Evolutionary conservation across 2,888 invertebrate species (phyloP), one percentile per base, ranked within the genome.

Genomic region (Pecten maximus): DNA sequence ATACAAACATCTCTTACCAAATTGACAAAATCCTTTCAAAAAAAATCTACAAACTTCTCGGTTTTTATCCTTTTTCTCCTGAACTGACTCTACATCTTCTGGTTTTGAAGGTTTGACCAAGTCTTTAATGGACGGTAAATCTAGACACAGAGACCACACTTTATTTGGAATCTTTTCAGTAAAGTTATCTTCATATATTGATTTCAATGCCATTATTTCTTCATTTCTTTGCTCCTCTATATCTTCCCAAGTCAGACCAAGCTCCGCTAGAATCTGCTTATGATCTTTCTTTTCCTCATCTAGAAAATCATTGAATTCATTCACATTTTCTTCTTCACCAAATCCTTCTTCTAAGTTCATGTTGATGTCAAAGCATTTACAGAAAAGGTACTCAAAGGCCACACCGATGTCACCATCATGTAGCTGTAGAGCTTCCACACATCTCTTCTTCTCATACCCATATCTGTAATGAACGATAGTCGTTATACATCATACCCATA

Each of bases 161-260:
- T 92, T 93, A 87, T 95, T 95, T 23, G 94, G 91, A 40, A 96
- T 94, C 88, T 94, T 94, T 91, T 96, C 96, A 44, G 91, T 91
- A 91, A 96, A 96, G 12, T 90, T 92, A 10, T 94, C 94, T 88
- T 95, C 96, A 92, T 95, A 96, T 8, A 96, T 96, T 12, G 96
- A 94, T 89, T 94, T 90, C 28, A 96, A 90, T 23, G 95, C 96
- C 88, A 94, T 90, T 92, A 95, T 96, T 93, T 96, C 96, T 87
- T 96, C 96, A 28, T 93, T 92, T 88, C 96, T 92, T 60, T 94
- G 94, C 44, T 96, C 95, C 2, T 89, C 23, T 23, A 96, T 93
- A 28, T 95, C 94, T 35, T 93, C 91, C 88, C 50, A 40, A 15
- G 88, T 89, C n/a, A 91, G 40, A 10, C 88, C 89, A 87, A 39